phyloP scores from a whole-genome alignment of 2,888 invertebrate genomes.

The Muschampia plurimacula region DNA sequence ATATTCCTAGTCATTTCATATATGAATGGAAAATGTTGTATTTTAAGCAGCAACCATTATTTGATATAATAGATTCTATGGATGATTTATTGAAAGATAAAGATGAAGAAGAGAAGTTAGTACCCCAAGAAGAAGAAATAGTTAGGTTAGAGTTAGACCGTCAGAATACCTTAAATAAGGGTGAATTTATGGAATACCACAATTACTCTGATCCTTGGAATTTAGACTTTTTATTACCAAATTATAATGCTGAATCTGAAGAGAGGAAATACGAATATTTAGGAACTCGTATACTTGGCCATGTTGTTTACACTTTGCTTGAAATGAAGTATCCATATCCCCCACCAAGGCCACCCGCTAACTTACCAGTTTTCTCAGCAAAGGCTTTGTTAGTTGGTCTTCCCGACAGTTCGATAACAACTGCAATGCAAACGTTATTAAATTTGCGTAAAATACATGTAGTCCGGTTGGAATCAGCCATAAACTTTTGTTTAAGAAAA shows the following conservation, averaged over 20 bases:
- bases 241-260: slow-evolving; percentile 71
- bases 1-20: slow-evolving; percentile 77
- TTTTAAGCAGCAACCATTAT: slow-evolving; percentile 82
- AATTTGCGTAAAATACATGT: slow-evolving; percentile 70
- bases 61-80: slow-evolving; percentile 75
- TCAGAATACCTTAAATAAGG: slow-evolving; percentile 82
- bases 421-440: slow-evolving; percentile 74
- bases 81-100: slow-evolving; percentile 67
- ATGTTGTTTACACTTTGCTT: slow-evolving; percentile 82
- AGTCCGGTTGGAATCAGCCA: slow-evolving; percentile 78
- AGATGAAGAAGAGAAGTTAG: slow-evolving; percentile 57
- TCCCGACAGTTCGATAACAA: slow-evolving; percentile 68
- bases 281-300: slow-evolving; percentile 77
- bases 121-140: slow-evolving; percentile 71
- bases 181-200: slow-evolving; percentile 85
- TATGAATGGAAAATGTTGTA: slow-evolving; percentile 86
- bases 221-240: slow-evolving; percentile 72
- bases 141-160: slow-evolving; percentile 78
- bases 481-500: slow-evolving; percentile 84
- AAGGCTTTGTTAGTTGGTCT: slow-evolving; percentile 76
- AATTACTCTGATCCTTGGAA: slow-evolving; percentile 83
- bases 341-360: slow-evolving; percentile 61
- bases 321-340: slow-evolving; percentile 78
- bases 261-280: slow-evolving; percentile 75
- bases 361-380: slow-evolving; percentile 66